Evolutionary conservation across 2,888 invertebrate species (phyloP).

Genomic region (Anthrax anthrax): DNA sequence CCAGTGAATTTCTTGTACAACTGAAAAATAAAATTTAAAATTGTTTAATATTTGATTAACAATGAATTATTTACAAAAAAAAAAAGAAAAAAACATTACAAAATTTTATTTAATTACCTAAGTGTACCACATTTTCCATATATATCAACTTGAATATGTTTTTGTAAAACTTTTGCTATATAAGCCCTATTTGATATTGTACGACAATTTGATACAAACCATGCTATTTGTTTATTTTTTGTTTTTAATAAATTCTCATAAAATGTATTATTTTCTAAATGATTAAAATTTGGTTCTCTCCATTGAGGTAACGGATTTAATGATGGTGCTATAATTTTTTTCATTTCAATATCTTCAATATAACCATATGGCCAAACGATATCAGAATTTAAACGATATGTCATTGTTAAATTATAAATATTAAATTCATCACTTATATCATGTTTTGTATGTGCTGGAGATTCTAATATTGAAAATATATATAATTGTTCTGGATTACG

Average conservation of each 20-base stretch:
- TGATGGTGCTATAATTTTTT: conserved; percentile 22
- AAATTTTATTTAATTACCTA: too few relatives aligned
- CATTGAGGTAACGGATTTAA: conserved; percentile 17
- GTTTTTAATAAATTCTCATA: conserved; percentile 13
- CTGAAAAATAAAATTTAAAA: conserved; percentile 15
- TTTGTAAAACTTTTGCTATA: conserved; percentile 37
- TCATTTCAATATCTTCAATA: conserved; percentile 22
- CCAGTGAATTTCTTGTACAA: conserved; percentile 20
- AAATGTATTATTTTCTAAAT: conserved; percentile 12
- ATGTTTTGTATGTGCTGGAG: conserved; percentile 31
- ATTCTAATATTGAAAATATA: conserved; percentile 38
- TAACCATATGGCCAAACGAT: conserved; percentile 34
- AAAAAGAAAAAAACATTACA: too few relatives aligned
- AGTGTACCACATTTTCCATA: conserved; percentile 45
- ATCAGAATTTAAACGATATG: conserved; percentile 40
- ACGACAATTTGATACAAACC: conserved; percentile 43
- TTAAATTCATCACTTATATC: conserved; percentile 23
- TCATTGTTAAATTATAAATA: conserved; percentile 45
- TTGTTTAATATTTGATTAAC: too few relatives aligned
- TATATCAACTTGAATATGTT: conserved; percentile 44
- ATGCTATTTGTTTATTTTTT: conserved; percentile 39
- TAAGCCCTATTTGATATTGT: conserved; percentile 34
- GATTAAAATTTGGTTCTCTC: conserved; percentile 22
- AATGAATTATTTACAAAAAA: too few relatives aligned
- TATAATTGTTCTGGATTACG: conserved; percentile 36